Percentiles rank a stretch among this genome's conserved stretches.
Conservation (phyloP, 2,888 invertebrate species). For the Cerastis rubricosa region DNA sequence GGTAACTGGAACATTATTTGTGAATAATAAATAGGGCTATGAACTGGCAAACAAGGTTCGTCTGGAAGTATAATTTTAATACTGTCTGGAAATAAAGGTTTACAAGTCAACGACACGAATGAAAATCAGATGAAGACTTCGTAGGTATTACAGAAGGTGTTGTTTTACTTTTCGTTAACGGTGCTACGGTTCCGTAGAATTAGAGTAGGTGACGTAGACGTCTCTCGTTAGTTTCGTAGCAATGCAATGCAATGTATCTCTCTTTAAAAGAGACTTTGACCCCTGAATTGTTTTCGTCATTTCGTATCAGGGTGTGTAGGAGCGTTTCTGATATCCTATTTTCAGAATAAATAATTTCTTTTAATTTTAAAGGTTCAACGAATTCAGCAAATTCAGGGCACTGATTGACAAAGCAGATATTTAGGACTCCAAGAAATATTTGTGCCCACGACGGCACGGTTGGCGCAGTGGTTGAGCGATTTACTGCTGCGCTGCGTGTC, state of each 20-base stretch:
- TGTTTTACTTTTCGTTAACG: background rate
- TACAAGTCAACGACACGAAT: background rate
- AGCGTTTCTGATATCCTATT: background rate
- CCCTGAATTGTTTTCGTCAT: background rate
- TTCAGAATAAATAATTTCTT: background rate
- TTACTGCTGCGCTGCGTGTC: no score
- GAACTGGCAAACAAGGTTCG: background rate
- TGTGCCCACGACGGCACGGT: no score
- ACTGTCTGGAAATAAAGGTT: background rate
- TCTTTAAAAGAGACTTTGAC: background rate
- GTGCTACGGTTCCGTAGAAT: background rate
- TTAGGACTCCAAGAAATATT: background rate
- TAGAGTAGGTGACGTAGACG: background rate
- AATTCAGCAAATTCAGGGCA: background rate
- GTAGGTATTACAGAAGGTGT: background rate
- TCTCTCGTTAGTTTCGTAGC: background rate
- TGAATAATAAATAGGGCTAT: constrained; percentile 6
- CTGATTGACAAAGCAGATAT: background rate
- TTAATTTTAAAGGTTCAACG: background rate
- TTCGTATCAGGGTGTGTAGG: background rate
- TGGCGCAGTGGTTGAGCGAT: no score
- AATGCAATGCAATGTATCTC: background rate
- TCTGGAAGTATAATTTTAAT: background rate
- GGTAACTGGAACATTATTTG: constrained; percentile 1
- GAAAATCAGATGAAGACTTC: background rate